Base-by-base conservation (phyloP, 2,797 vertebrate genomes). In the Toxotes lorentzi region DNA sequence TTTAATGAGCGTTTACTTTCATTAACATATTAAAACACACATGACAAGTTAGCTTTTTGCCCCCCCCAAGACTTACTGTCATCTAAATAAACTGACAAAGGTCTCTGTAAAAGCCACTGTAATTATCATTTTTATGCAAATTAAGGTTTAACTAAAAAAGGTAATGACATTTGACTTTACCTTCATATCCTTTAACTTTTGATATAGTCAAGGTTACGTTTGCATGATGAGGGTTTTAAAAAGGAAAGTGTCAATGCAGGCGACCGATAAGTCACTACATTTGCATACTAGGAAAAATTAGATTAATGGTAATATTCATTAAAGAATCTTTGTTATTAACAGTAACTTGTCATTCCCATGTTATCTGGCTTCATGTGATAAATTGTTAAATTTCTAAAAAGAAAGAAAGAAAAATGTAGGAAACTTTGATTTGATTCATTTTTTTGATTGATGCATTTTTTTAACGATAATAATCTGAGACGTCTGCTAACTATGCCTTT, bases 11-110 rank as follows among this genome's bases (percentile, higher is more conserved):
- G 6, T 47, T 72, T 62, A 61, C 35, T 30, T 47, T 70, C 12
- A 78, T 83, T 72, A 74, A 56, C 58, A 67, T 64, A 73, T 34
- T 62, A 64, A 32, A 53, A n/a, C 58, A 73, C 32, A 48, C 7
- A 21, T 27, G 53, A 47, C 12, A 5, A 47, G 30, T 35, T 24
- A 59, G 30, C 34, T 13, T 2, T 59, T 32, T 41, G 34, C 70
- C 11, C 16, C 11, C 16, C 48, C 45, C 4, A 13, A 8, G 61
- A 40, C 8, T 45, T 47, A 53, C 9, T 47, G 9, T 17, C 21
- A 21, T 47, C 17, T 21, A 43, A 30, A 67, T 8, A 11, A 24
- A 19, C 66, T 45, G 32, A 54, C 58, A 35, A 32, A 45, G 30
- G n/a, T 58, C n/a, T 34, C 59, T 43, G 51, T 54, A 45, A 63